These are phyloP conservation scores for Drosophila grimshawi DNA, from an alignment of 1,140 invertebrate genomes.

Conservation along the genomic window DNA sequence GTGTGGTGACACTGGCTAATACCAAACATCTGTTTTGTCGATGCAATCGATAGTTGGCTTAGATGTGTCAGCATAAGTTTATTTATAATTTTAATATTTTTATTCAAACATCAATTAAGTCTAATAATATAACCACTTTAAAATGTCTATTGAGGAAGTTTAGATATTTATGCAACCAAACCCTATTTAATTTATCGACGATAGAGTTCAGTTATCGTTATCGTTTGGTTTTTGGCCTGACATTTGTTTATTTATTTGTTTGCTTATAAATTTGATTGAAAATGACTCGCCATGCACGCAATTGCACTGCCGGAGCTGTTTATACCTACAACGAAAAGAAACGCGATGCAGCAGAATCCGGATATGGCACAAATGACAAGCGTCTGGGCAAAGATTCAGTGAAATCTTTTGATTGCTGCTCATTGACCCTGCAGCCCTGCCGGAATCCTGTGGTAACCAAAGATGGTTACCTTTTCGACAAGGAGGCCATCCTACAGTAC, in stretches of 20 bases:
- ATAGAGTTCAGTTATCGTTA: not conserved
- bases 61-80: not conserved
- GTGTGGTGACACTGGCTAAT: slow-evolving; percentile 8
- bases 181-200: no score
- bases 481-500: slow-evolving; percentile 98
- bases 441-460: slow-evolving; percentile 85
- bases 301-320: slow-evolving; percentile 98
- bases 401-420: slow-evolving; percentile 99
- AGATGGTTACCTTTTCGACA: slow-evolving; percentile 98
- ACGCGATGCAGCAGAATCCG: slow-evolving; percentile 97
- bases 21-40: not conserved
- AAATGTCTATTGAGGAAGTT: no score
- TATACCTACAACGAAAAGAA: slow-evolving; percentile 99
- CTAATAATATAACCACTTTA: no score
- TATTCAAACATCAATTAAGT: no score
- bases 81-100: not conserved
- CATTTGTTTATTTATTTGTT: slow-evolving; percentile 20
- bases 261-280: not conserved
- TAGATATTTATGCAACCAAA: no score
- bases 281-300: slow-evolving; percentile 98
- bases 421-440: slow-evolving; percentile 95
- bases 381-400: slow-evolving; percentile 96
- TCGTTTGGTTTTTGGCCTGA: slow-evolving; percentile 5
- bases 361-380: slow-evolving; percentile 93
- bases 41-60: slow-evolving; percentile 8